Evolutionary conservation across 2,888 invertebrate genomes (phyloP).

Genomic region (Phalera bucephala): DNA sequence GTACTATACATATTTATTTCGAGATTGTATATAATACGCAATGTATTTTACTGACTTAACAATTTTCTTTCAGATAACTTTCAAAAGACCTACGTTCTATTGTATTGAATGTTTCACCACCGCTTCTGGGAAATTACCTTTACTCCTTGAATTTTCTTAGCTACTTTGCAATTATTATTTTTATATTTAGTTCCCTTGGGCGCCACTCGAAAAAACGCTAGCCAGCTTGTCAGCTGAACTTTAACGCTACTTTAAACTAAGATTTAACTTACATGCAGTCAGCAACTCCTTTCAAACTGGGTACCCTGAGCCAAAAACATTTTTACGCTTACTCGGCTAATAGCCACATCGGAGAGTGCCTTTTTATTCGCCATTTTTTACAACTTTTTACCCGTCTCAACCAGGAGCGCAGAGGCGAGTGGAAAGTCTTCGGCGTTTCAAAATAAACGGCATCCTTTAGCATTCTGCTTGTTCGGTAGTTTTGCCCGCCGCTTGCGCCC

Average conservation of each 20-base stretch:
- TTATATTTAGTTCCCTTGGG: background rate
- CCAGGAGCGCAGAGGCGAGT: constrained; percentile 48
- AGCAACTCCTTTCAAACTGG: constrained; percentile 32
- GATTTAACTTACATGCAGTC: constrained; percentile 20
- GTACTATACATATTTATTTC: too few species aligned
- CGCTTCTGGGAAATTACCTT: too few species aligned
- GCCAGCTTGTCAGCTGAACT: constrained; percentile 23
- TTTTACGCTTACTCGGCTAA: constrained; percentile 48
- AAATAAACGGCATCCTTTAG: constrained; percentile 75
- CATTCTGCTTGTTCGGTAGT: constrained; percentile 66
- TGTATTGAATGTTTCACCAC: too few species aligned
- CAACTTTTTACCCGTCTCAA: constrained; percentile 58
- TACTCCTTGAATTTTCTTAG: too few species aligned
- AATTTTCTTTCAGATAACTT: too few species aligned
- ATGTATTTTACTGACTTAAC: too few species aligned
- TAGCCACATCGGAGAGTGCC: constrained; percentile 49
- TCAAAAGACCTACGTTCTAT: too few species aligned
- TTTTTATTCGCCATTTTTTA: constrained; percentile 55
- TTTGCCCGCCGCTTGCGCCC: constrained; percentile 57
- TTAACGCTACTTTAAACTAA: constrained; percentile 30
- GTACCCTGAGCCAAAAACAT: constrained; percentile 49
- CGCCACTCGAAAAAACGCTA: background rate
- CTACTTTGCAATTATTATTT: too few species aligned
- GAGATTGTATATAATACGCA: too few species aligned
- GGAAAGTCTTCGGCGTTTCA: constrained; percentile 65